Evolutionary conservation across 1,140 invertebrate species (phyloP), one percentile per base, ranked within the genome.

Genomic region (Cydia fagiglandana): DNA sequence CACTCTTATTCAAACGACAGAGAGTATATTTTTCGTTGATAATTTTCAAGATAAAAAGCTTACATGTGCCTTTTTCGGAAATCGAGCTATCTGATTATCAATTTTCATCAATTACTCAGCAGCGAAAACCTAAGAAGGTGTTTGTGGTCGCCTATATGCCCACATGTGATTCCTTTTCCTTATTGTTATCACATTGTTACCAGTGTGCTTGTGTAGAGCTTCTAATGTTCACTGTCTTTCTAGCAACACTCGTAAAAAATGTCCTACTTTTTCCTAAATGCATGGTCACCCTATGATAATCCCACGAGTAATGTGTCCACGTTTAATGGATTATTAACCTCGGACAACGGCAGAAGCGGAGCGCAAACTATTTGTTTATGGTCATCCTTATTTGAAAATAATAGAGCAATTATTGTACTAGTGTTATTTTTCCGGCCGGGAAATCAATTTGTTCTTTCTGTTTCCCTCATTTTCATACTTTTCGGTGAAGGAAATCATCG

Each of bases 311-410:
- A 87, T 83, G 85, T 88, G 86, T 82, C 85, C 85, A 87, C 84
- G 86, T 89, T 89, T 89, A 77, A 80, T 82, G 84, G 83, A 56
- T 82, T 84, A 88, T 89, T 89, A 89, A 86, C 78, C 79, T 34
- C 64, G 78, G 75, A 89, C 86, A 87, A 86, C 82, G 73, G 50
- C 73, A 70, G 68, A 77, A 64, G 64, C 68, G 77, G 73, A 81
- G 56, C 56, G 56, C 15, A 61, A 61, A 61, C 56, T 61, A 61
- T 61, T 61, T 61, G 56, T 61, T 61, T 61, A 61, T 61, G 56
- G 56, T 61, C 56, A 61, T 61, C 17, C 50, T 17, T n/a, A 61
- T 61, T 61, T 6, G 56, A 61, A 61, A 61, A 61, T 61, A 61
- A 61, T 61, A 61, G 56, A 61, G 56, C 56, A 24, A 61, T 61